A percentile compares a stretch with the other conserved stretches of the same genome.
Evolutionary conservation across 2,888 invertebrate species (phyloP).

Genomic region (Icerya purchasi): DNA sequence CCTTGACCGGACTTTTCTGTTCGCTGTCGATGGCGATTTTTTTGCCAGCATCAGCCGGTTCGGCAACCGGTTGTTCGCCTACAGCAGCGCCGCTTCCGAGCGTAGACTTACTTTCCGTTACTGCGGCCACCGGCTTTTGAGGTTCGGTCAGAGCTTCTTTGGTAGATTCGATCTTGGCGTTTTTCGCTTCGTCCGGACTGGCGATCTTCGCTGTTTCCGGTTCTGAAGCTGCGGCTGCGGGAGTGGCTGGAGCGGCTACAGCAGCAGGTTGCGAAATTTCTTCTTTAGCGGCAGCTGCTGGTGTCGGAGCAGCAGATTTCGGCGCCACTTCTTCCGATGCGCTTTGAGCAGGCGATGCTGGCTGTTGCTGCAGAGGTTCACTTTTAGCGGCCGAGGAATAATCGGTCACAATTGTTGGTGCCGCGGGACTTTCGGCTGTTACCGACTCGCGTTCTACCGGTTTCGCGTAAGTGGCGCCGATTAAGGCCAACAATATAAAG

Average conservation of each 20-base stretch:
- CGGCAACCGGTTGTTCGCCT: neutral
- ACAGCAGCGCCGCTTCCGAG: too few relatives aligned
- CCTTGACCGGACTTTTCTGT: neutral
- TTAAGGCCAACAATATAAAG: neutral
- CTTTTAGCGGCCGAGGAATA: neutral
- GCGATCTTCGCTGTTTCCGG: neutral
- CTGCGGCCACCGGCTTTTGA: neutral
- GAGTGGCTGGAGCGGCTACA: neutral
- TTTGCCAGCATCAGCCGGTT: neutral
- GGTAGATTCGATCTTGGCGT: neutral
- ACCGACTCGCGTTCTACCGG: neutral
- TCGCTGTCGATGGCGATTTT: neutral
- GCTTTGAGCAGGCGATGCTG: neutral
- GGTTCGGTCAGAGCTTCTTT: constrained; percentile 5
- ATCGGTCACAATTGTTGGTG: neutral
- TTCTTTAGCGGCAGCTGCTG: constrained; percentile 2
- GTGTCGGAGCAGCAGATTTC: constrained; percentile 1
- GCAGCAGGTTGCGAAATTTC: neutral
- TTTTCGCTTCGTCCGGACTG: neutral
- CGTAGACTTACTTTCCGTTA: neutral
- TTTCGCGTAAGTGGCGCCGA: neutral
- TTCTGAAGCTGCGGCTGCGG: neutral
- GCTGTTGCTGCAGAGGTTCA: neutral
- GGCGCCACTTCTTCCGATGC: neutral
- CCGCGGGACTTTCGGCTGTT: neutral